Percentiles rank a stretch among this genome's conserved stretches.
These are phyloP conservation scores for Sialia sialis DNA, from an alignment of 2,113 vertebrate genomes.

Conservation along the genomic window DNA sequence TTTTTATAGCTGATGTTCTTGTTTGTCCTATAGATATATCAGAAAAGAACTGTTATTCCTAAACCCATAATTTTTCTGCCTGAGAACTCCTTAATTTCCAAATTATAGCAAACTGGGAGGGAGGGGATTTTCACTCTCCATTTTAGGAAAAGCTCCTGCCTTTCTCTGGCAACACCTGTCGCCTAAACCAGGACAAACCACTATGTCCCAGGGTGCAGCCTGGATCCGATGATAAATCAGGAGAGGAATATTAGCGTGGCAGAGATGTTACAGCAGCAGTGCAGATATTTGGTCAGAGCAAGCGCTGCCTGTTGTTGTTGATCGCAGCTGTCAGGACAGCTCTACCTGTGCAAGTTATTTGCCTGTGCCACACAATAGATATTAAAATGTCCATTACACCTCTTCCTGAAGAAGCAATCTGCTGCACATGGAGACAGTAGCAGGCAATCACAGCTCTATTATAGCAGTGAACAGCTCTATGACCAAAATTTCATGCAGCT, in stretches of 20 bases:
- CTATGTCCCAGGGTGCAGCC: background rate
- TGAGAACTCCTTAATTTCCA: too few species aligned
- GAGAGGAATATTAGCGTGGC: background rate
- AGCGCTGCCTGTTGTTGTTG: background rate
- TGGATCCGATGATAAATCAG: background rate
- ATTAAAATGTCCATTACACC: conserved; percentile 34
- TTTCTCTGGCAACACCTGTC: too few species aligned
- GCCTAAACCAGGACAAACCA: too few species aligned
- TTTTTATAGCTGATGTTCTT: too few species aligned
- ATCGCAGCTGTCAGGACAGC: background rate
- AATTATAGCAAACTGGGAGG: too few species aligned
- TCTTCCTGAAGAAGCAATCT: conserved; percentile 40
- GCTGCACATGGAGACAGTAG: background rate
- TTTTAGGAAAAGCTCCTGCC: too few species aligned
- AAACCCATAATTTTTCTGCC: too few species aligned
- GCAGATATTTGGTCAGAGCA: background rate
- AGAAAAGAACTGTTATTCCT: too few species aligned
- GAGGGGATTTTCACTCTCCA: too few species aligned
- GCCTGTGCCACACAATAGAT: background rate
- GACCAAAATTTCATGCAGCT: conserved; percentile 16
- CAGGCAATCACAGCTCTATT: conserved; percentile 13
- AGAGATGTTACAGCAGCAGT: background rate
- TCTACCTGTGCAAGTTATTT: background rate
- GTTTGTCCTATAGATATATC: too few species aligned
- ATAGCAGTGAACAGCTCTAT: background rate